Evolutionary conservation across 2,888 invertebrate genomes (phyloP), one percentile per base, ranked within the genome.

Genomic region (Troides aeacus): DNA sequence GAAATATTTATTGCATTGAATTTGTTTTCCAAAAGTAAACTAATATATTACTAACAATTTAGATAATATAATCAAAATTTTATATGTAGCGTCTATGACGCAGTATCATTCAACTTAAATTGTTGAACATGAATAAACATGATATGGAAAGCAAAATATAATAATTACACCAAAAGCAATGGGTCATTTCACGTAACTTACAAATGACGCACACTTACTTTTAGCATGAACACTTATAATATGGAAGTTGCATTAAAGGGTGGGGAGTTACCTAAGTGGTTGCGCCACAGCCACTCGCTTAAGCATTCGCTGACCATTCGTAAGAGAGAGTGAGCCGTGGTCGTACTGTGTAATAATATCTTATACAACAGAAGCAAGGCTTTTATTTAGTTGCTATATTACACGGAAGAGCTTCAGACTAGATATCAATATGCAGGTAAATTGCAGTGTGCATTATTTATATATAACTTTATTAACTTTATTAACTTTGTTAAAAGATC

Each of bases 231-330:
- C 50, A 57, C 63, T 60, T 60, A 60, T 50, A 15, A 50, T 66
- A 66, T 62, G 70, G 62, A 72, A 72, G 72, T 68, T 68, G 57
- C 15, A 67, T 46, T 71, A 53, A 46, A 71, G 74, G 78, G 82
- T 76, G 81, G 83, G 81, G 80, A 75, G 74, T 92, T 92, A 88
- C 89, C 91, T 92, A 92, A 92, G 90, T 87, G 84, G 89, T 92
- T 92, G 90, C 88, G 82, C 86, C 89, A 90, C 83, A 77, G 77
- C 70, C 63, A 76, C 75, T 72, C 73, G 79, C 75, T 76, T 78
- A 69, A 64, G 53, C 72, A 66, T 66, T 68, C 75, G 71, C 72
- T 59, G 81, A 75, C 78, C 81, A 82, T 81, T 79, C 88, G 84
- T 76, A 77, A 80, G 72, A 78, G 77, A 77, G 77, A 64, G 50